Base-by-base conservation (phyloP, 2,888 invertebrate genomes). In the Dolichomitus sp. region DNA sequence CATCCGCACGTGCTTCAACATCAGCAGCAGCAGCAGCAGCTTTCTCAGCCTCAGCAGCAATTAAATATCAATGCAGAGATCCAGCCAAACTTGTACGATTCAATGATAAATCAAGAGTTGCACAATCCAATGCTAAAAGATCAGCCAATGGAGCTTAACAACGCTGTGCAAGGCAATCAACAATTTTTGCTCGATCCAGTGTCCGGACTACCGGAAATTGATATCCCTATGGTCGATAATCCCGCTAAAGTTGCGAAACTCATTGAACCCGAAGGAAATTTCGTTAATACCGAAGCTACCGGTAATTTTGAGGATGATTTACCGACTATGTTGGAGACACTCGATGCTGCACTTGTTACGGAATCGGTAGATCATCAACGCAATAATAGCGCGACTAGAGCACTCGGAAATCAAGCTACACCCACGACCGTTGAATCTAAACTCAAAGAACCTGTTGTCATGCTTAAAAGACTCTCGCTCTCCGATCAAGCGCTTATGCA, bases 401-500 rank as follows among this genome's bases (percentile, higher is more conserved):
- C 86, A n/a, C 50, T 85, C 1, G 91, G 87, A 79, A 79, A 88
- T 42, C 57, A 88, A 17, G 57, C 77, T 4, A 40, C 65, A 14
- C 65, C 23, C 45, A 73, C 66, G 61, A 59, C 70, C 6, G 80
- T 83, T 61, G 84, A 86, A 17, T 59, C 83, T 5, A 89, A 89
- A 72, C 91, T 95, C 86, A 94, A 95, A 86, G 95, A 96, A 91
- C 96, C 96, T 48, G 94, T 96, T 70, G 96, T 96, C 33, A 94
- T 95, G 93, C 91, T 96, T 68, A 95, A 95, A 87, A 95, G 95
- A 90, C 92, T 96, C 86, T 95, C 95, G 23, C 93, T 92, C 11
- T 94, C 95, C 90, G 96, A 96, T 91, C 95, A 95, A 89, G 94
- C 94, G 69, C 91, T 96, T 59, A 95, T 96, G 95, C 96, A 96